Evolutionary conservation across 1,140 invertebrate genomes (phyloP), one percentile per base, ranked within the genome.

Genomic region (Sycophila sp.): DNA sequence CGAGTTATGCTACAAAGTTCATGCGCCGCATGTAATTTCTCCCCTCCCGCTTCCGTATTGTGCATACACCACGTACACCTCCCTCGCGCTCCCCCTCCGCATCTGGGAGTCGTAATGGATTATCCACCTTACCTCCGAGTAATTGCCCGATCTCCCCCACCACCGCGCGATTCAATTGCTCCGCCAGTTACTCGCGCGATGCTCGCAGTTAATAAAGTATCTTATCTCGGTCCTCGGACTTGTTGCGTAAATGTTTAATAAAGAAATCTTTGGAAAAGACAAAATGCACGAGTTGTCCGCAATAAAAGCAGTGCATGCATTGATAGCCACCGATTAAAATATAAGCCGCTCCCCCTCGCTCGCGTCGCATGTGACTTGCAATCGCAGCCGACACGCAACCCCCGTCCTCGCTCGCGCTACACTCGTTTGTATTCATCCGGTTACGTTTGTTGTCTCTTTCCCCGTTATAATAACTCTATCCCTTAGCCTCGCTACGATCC

Each of bases 391-490:
- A 55, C 67, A 69, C 67, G 67, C 67, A 34, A 69, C 58, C 67
- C 42, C 17, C 26, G n/a, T n/a, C n/a, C n/a, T n/a, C n/a, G 34
- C 17, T 56, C 51, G 47, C 26, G 34, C 22, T 40, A 19, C 19
- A 13, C 62, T 72, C 70, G 69, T 76, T 79, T 79, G 69, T 75
- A 75, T 72, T 73, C 49, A 71, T 71, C 68, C 66, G 36, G 75
- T 53, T 70, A 62, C 45, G 63, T 70, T 69, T 71, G 66, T 67
- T 58, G 64, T 58, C 51, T 45, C 53, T 47, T 30, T 58, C n/a
- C 19, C 53, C 26, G 38, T 47, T 58, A 58, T 47, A 58, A 58
- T 66, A 56, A 66, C 32, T 34, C 38, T 10, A 19, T 38, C 26
- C 30, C 13, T 28, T 19, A 19, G 38, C 17, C n/a, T 30, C n/a